Evolutionary conservation across 2,113 vertebrate species (phyloP), one percentile per base, ranked within the genome.

Genomic region (Mustela lutreola): DNA sequence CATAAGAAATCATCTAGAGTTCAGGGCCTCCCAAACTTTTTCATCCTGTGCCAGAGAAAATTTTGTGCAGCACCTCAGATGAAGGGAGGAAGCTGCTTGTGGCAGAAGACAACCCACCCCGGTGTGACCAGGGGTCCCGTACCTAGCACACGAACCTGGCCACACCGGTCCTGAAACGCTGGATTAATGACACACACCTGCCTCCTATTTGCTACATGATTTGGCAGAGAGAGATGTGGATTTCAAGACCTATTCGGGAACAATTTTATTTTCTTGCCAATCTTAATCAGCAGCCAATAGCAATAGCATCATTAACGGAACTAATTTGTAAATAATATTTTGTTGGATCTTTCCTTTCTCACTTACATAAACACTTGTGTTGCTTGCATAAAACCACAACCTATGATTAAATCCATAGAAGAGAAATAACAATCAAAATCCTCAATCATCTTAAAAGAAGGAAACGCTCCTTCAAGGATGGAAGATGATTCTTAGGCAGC

Each of bases 261-360:
- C 4, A 56, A 45, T 80, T 95, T 89, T 67, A 63, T 60, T 87
- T 92, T 88, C 71, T 89, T 36, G 48, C 79, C 83, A 94, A 83
- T 93, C 33, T 84, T 93, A 88, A 94, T 39, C 24, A 78, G 58
- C 82, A 93, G 67, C 53, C 79, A 95, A 78, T 65, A 96, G 63
- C 26, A 73, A 90, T 42, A 83, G 65, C 26, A 85, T 79, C 33
- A 89, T 73, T 65, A 93, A 90, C 50, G 89, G 67, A 92, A 90
- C 39, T 87, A 62, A 93, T 85, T 84, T 88, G 58, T 91, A 96
- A 93, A 78, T 78, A 96, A 79, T 91, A 88, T 75, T 85, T 81
- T 95, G 63, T 94, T 84, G 67, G 48, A 50, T 96, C 58, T 85
- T 91, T 91, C 65, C 45, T 97, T 93, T 31, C 50, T 71, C 36